Evolutionary conservation across 1,140 invertebrate genomes (phyloP), one percentile per base, ranked within the genome.

Genomic region (Drosophila orosa): DNA sequence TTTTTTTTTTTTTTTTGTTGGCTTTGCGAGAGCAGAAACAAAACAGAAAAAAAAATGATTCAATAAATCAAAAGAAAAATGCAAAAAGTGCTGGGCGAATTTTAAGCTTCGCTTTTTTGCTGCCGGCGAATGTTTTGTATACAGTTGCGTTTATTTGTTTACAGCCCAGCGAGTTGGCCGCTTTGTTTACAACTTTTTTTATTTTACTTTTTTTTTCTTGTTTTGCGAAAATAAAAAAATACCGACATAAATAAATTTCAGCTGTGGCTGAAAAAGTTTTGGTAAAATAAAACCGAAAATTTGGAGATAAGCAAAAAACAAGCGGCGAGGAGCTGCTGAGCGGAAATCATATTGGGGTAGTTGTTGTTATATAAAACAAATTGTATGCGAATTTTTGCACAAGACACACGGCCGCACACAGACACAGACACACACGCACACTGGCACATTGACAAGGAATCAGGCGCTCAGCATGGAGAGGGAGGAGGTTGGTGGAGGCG

Each of bases 311-410:
- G 80, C 66, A 76, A 76, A 82, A 63, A 78, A 82, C 60, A 78
- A 80, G 39, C 27, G 74, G 61, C 72, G 66, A 76, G 78, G 58
- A 80, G 65, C 63, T 60, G 25, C 37, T 47, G 61, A 73, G 68
- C 77, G 66, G 72, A 84, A 84, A 84, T 84, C 77, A 80, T 76
- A 84, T 84, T 78, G 81, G 81, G 81, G 81, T 84, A 80, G 77
- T 84, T 83, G 80, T 67, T 66, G 78, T 83, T 83, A 85, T 83
- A 80, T 83, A 80, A 83, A 83, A 75, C 81, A 79, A 82, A 79
- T 83, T 82, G 33, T 56, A 58, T 48, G 40, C 58, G 57, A 42
- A 62, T 73, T 63, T 71, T 66, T 48, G 47, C 39, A 73, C 75
- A 61, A 44, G 33, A 58, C 58, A 42, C 52, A 77, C 31, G 62